Percentiles rank a stretch among this genome's conserved stretches.
These are phyloP conservation scores for Tadarida brasiliensis DNA, from an alignment of 2,797 vertebrate species.

Conservation along the genomic window DNA sequence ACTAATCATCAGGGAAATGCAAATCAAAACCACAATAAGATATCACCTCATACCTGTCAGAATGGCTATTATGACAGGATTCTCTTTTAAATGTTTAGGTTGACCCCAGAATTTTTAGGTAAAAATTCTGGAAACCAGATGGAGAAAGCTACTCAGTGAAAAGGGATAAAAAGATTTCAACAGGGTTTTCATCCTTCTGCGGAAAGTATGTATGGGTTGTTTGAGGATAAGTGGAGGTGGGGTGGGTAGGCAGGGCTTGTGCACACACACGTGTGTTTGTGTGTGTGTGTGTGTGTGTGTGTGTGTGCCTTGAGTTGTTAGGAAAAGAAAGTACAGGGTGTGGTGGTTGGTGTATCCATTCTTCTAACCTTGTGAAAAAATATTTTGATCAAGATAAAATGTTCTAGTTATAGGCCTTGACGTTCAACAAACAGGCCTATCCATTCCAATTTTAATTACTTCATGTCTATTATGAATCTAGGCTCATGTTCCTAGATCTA, in stretches of 20 bases:
- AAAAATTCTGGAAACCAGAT: conserved; percentile 71
- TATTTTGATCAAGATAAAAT: conserved; percentile 1
- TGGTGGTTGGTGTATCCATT: not conserved
- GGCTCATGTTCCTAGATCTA: not conserved
- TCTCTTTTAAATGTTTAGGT: conserved; percentile 20
- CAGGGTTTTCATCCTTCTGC: not conserved
- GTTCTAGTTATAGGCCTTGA: not conserved
- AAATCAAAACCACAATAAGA: not conserved
- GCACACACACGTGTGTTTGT: fast-evolving
- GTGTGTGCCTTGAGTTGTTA: fast-evolving
- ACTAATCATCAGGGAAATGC: not conserved
- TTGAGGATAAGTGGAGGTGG: not conserved
- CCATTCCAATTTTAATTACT: not conserved
- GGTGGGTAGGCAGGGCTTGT: not conserved
- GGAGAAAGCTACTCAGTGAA: not conserved
- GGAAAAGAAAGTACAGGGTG: not conserved
- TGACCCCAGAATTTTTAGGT: conserved; percentile 51
- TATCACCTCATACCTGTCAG: not conserved
- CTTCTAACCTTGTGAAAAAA: not conserved
- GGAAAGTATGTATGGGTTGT: not conserved
- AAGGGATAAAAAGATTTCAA: conserved; percentile 37
- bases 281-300: too few species aligned
- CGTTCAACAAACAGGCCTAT: not conserved
- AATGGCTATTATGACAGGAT: not conserved
- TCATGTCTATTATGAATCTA: not conserved